These are phyloP conservation scores for Indicator indicator DNA, from an alignment of 2,113 vertebrate genomes.

Conservation along the genomic window DNA sequence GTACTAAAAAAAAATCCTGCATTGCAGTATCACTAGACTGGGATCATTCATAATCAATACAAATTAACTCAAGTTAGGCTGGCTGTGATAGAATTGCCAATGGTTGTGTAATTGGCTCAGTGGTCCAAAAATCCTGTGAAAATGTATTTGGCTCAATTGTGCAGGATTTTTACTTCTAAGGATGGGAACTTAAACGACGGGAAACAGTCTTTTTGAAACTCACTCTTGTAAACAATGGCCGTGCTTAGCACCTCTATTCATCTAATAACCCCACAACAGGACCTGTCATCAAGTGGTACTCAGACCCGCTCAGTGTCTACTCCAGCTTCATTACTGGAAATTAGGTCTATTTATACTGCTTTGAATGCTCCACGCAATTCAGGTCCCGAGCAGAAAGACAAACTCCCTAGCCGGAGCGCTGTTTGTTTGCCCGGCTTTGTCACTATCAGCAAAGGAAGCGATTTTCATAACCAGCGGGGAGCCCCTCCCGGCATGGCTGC, in stretches of 20 bases:
- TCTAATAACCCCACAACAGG: constrained; percentile 82
- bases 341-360: constrained; percentile 78
- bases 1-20: neutral
- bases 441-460: constrained; percentile 48
- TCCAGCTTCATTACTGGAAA: constrained; percentile 71
- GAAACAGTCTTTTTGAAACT: neutral
- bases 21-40: neutral
- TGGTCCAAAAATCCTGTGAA: neutral
- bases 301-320: constrained; percentile 58
- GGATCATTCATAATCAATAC: neutral
- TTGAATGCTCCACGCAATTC: constrained; percentile 79
- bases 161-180: neutral
- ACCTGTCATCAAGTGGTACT: constrained; percentile 84
- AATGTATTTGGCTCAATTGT: neutral
- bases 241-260: constrained; percentile 57
- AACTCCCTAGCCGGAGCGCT: neutral
- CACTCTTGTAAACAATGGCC: neutral
- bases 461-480: constrained; percentile 4
- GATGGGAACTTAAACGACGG: neutral
- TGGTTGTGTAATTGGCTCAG: neutral
- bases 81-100: neutral
- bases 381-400: constrained; percentile 16
- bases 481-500: accelerated
- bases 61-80: neutral
- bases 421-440: constrained; percentile 69